A percentile compares a stretch with the other conserved stretches of the same genome.
Conservation (phyloP, 2,888 invertebrate genomes). For the Megamerina dolium region DNA sequence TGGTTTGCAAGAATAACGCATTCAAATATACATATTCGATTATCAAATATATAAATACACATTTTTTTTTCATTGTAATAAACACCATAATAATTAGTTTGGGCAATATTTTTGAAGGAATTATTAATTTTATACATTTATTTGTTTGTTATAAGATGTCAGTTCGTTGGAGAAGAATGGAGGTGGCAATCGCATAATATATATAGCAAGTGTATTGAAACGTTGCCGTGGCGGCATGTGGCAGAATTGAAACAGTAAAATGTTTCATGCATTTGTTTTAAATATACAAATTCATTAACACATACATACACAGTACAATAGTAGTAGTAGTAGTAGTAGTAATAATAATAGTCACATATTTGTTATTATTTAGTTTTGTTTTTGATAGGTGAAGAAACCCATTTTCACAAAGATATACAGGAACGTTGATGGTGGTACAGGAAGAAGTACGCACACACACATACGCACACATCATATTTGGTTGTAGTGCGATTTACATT, state of each 20-base stretch:
- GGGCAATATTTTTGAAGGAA: no score
- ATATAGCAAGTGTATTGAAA: constrained; percentile 13
- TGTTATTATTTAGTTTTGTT: background rate
- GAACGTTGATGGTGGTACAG: background rate
- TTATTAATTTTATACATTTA: constrained; percentile 7
- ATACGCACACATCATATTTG: no score
- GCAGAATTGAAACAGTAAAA: constrained; percentile 7
- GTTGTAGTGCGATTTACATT: no score
- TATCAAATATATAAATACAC: no score
- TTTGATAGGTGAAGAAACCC: constrained; percentile 1
- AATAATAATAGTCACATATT: background rate
- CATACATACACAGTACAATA: no score
- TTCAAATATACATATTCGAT: no score
- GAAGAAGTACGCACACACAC: constrained; percentile 4
- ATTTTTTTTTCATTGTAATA: no score
- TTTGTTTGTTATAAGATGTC: constrained; percentile 17
- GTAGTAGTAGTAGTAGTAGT: no score
- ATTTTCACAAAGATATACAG: constrained; percentile 1
- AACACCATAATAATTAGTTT: no score
- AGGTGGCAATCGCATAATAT: constrained; percentile 3
- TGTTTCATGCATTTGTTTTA: constrained; percentile 5
- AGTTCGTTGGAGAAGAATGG: constrained; percentile 11
- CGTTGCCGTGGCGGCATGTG: constrained; percentile 17
- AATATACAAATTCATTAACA: no score
- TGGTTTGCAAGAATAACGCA: no score